phyloP scores from a whole-genome alignment of 2,888 invertebrate genomes.

The Mycalesis mineus region DNA sequence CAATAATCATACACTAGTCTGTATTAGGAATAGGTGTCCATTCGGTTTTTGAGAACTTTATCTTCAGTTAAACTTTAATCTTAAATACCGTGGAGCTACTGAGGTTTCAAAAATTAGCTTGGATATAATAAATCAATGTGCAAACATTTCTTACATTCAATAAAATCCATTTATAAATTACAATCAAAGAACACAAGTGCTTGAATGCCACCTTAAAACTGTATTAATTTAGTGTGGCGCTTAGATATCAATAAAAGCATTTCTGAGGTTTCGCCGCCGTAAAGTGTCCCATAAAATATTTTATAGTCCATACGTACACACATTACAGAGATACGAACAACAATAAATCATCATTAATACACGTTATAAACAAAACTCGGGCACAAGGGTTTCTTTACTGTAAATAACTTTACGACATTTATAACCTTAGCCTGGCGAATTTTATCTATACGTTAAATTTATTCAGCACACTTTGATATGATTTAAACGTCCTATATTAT shows the following conservation, averaged over 20 bases:
- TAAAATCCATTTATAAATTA: not conserved
- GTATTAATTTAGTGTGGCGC: slow-evolving; percentile 41
- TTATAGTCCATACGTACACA: slow-evolving; percentile 69
- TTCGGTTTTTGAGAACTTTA: no score
- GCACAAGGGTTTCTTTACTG: slow-evolving; percentile 52
- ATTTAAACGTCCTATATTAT: slow-evolving; percentile 50
- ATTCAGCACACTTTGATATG: slow-evolving; percentile 40
- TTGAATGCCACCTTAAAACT: slow-evolving; percentile 7
- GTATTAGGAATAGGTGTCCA: no score
- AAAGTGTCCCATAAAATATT: slow-evolving; percentile 69
- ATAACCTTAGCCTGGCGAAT: slow-evolving; percentile 60
- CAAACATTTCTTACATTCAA: no score
- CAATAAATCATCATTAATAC: slow-evolving; percentile 70
- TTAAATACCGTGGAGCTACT: no score
- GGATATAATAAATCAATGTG: no score
- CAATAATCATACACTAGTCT: no score
- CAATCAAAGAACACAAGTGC: not conserved
- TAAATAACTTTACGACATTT: slow-evolving; percentile 68
- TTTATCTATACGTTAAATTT: slow-evolving; percentile 57
- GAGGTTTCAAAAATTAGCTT: no score
- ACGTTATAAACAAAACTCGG: slow-evolving; percentile 60
- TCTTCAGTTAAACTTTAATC: no score
- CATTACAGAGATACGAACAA: slow-evolving; percentile 67
- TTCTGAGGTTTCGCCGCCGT: slow-evolving; percentile 62
- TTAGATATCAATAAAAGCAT: slow-evolving; percentile 68